Evolutionary conservation across 2,113 vertebrate genomes (phyloP).

Genomic region (Empidonax alnorum): DNA sequence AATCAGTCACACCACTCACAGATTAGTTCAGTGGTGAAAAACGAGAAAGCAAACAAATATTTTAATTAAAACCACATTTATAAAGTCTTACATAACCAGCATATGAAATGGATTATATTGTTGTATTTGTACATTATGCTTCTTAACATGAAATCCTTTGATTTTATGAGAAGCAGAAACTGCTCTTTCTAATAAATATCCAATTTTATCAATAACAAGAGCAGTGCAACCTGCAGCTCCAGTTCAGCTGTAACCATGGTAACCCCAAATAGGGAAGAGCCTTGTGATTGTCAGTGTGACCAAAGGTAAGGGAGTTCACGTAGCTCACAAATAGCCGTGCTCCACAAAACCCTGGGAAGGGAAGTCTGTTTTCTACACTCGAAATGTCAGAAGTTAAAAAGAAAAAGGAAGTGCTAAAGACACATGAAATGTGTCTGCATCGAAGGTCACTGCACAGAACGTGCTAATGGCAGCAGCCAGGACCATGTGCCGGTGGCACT

Average conservation of each 20-base stretch:
- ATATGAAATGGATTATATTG: not conserved
- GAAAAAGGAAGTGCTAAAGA: not conserved
- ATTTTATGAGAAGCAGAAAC: conserved; percentile 34
- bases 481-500: not conserved
- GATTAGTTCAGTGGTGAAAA: conserved; percentile 42
- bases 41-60: not conserved
- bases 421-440: conserved; percentile 5
- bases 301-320: conserved; percentile 60
- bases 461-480: not conserved
- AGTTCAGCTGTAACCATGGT: conserved; percentile 73
- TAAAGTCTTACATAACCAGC: not conserved
- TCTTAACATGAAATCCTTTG: not conserved
- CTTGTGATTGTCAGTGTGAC: conserved; percentile 59
- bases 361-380: not conserved
- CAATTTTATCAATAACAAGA: conserved; percentile 71
- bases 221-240: conserved; percentile 40
- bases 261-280: conserved; percentile 73
- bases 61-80: not conserved
- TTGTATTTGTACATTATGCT: not conserved
- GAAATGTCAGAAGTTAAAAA: conserved; percentile 25
- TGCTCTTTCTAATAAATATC: conserved; percentile 62
- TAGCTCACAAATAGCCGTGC: conserved; percentile 50
- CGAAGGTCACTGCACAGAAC: not conserved
- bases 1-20: conserved; percentile 53
- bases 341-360: conserved; percentile 27